Evolutionary conservation across 2,113 vertebrate species (phyloP).

Genomic region (Arizona elegans): DNA sequence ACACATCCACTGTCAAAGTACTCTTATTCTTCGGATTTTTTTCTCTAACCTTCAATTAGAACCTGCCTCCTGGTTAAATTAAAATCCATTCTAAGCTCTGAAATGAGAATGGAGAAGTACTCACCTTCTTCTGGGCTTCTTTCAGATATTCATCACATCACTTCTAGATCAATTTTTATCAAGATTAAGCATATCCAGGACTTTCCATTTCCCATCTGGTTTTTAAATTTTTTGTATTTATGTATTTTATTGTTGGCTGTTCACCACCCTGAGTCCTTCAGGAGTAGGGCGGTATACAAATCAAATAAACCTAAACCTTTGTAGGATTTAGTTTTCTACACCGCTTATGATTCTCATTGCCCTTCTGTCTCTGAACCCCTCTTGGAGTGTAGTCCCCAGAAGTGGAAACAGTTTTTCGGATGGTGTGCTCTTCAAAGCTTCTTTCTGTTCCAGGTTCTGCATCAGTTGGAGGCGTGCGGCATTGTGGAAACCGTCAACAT

Average conservation of each 20-base stretch:
- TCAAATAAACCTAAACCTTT: no score
- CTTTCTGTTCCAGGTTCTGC: conserved; percentile 78
- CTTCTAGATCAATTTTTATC: not conserved
- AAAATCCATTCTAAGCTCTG: not conserved
- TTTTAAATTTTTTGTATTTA: no score
- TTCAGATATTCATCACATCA: not conserved
- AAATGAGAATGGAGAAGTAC: not conserved
- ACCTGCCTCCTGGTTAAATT: not conserved
- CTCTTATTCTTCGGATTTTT: not conserved
- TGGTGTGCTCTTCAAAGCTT: not conserved
- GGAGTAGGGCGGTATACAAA: no score
- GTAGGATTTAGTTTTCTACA: not conserved
- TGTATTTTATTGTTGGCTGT: no score
- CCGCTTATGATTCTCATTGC: not conserved
- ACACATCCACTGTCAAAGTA: not conserved
- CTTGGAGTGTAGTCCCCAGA: not conserved
- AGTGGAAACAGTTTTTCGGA: not conserved
- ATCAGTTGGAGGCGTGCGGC: conserved; percentile 91
- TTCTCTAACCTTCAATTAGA: not conserved
- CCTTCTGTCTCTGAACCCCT: not conserved
- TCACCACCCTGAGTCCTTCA: no score
- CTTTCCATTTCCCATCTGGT: not conserved
- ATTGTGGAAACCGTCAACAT: conserved; percentile 94
- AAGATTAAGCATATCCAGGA: not conserved
- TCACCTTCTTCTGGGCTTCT: not conserved